Evolutionary conservation across 2,888 invertebrate species (phyloP), one percentile per base, ranked within the genome.

Genomic region (Caradrina clavipalpis): DNA sequence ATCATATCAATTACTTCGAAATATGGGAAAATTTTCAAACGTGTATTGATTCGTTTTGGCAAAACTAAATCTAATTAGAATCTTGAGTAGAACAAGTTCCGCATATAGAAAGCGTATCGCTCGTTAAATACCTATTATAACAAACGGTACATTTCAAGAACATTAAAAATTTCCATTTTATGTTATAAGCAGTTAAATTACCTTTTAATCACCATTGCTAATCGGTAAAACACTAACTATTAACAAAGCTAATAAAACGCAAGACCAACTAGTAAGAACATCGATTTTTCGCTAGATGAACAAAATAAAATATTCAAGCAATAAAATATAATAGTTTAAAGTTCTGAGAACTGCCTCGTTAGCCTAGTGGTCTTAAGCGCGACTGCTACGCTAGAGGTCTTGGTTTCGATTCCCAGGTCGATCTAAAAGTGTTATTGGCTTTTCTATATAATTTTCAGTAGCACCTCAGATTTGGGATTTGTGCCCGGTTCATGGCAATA

Each of bases 211-310:
- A 39, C 76, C 59, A 19, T 73, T 10, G 45, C 49, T 59, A 54
- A 76, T 76, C 42, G 17, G 42, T 49, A 19, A 49, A 54, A 54
- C 8, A 35, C 15, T 54, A 22, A 31, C 1, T 54, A 6, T 54
- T 53, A 64, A 42, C 55, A 39, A 11, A 7, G 31, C 17, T 42
- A 13, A 63, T 73, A 26, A 69, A 69, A 76, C 15, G 42, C 17
- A 11, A 51, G 15, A 42, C 31, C 11, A 31, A 13, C 31, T 8
- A 10, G 19, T 49, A n/a, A 22, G 45, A 35, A 45, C 19, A 49
- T 35, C 15, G 22, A 53, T 54, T 75, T 47, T 5, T 2, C 57
- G 11, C 47, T 45, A 2, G 0, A 42, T 47, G 1, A 31, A 17
- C 35, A 42, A 15, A 42, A 1, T 22, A 2, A 1, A 59, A 26